Percentiles rank a stretch among this genome's conserved stretches.
Evolutionary conservation across 2,113 vertebrate genomes (phyloP).

Genomic region (Spermophilus dauricus): DNA sequence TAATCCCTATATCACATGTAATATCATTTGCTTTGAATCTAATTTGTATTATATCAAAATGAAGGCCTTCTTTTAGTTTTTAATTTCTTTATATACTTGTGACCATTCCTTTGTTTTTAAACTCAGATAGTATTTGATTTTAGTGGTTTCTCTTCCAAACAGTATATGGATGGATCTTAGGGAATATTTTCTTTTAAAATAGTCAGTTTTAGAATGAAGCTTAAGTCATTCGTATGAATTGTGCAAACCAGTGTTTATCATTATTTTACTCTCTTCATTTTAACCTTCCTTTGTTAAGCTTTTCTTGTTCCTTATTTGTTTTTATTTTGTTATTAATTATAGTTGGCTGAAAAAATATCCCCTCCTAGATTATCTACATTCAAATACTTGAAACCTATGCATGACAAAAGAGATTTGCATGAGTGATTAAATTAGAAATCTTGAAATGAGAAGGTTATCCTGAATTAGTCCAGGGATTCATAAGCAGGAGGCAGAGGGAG

Average conservation of each 20-base stretch:
- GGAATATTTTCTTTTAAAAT: background rate
- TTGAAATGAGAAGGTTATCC: background rate
- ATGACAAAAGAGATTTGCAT: background rate
- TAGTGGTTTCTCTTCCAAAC: background rate
- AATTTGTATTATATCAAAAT: background rate
- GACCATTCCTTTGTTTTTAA: background rate
- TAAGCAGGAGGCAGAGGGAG: background rate
- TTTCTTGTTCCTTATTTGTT: background rate
- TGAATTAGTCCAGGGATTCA: background rate
- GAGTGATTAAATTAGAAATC: background rate
- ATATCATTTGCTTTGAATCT: slow-evolving; percentile 36
- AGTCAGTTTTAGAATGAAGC: background rate
- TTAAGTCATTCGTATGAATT: slow-evolving; percentile 15
- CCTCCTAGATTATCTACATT: background rate
- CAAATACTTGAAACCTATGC: background rate
- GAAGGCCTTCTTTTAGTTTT: background rate
- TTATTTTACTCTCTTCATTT: background rate
- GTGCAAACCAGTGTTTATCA: background rate
- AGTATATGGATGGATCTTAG: background rate
- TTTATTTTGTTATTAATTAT: background rate
- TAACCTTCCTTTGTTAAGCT: background rate
- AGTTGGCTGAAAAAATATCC: background rate
- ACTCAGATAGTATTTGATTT: background rate
- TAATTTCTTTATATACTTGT: background rate
- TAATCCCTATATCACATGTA: background rate